Conservation (phyloP, 2,888 invertebrate species). For the Acholoe squamosa region DNA sequence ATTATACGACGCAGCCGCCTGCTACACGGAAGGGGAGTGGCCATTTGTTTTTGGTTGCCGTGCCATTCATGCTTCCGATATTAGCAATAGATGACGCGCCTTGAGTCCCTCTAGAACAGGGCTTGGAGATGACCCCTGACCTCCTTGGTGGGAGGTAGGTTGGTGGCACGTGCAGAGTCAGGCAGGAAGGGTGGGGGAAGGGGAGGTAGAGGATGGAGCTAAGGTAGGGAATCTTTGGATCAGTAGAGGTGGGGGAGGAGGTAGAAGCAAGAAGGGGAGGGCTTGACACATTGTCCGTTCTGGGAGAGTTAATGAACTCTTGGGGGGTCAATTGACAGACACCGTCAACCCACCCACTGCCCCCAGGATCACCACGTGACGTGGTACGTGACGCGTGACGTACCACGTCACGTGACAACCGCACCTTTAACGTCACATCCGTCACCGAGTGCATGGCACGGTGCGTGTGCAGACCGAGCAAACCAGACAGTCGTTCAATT, state of each 20-base stretch:
- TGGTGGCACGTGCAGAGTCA: not conserved
- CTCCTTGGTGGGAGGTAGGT: not conserved
- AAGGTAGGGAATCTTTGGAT: too few relatives aligned
- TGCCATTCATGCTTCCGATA: not conserved
- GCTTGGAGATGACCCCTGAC: not conserved
- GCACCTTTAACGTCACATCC: not conserved
- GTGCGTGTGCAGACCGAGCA: not conserved
- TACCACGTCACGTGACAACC: not conserved
- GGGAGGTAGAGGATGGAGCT: too few relatives aligned
- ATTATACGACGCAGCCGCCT: not conserved
- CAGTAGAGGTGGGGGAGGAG: not conserved
- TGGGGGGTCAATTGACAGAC: not conserved
- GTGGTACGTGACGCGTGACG: not conserved
- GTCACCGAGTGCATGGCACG: not conserved
- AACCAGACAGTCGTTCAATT: not conserved
- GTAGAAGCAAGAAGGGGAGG: too few relatives aligned
- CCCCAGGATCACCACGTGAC: not conserved
- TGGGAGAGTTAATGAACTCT: slow-evolving; percentile 7
- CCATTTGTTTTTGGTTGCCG: not conserved
- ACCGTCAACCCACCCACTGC: too few relatives aligned
- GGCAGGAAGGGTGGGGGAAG: not conserved
- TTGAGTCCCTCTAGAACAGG: not conserved
- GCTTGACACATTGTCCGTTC: not conserved
- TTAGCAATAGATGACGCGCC: not conserved
- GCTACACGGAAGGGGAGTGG: not conserved